Evolutionary conservation across 2,888 invertebrate species (phyloP), one percentile per base, ranked within the genome.

Genomic region (Lydus trimaculatus): DNA sequence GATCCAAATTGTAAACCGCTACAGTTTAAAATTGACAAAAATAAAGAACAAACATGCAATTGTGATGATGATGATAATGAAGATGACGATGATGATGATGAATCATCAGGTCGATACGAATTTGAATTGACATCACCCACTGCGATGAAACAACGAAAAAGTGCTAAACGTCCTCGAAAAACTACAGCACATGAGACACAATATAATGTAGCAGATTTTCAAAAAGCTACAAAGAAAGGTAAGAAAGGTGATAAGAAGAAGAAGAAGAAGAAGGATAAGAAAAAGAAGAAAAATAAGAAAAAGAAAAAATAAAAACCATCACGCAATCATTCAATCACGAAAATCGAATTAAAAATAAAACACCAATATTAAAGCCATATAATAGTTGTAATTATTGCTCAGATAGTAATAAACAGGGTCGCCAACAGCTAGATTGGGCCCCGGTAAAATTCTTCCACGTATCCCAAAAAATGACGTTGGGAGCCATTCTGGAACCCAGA

Each of bases 61-160:
- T 52, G 52, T 25, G 20, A 20, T 76, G 87, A 89, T 5, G 87
- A 88, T 23, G 87, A 88, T 23, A n/a, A n/a, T n/a, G 85, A 85
- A 70, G 87, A 86, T 88, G 72, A 88, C 28, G 17, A 23, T 63
- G 25, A 25, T 9, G 13, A 23, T 25, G 52, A 52, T 11, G 2
- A 75, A 2, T 88, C 88, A 0, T 88, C 88, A 64, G 90, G 91
- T 70, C 91, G 91, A 67, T 88, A 91, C 83, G 91, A 92, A 76
- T 90, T 92, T 56, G 91, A 91, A 69, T 91, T 92, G 64, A 92
- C 92, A 0, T 91, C 92, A 0, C 92, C 92, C 0, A 91, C 91
- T 58, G n/a, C n/a, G n/a, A 25, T 13, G 11, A 13, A 13, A 20
- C 7, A 20, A 20, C 52, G 1, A 20, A 48, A 52, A 25, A 52